phyloP scores from a whole-genome alignment of 1,140 invertebrate species.

The Melanaphis sacchari region DNA sequence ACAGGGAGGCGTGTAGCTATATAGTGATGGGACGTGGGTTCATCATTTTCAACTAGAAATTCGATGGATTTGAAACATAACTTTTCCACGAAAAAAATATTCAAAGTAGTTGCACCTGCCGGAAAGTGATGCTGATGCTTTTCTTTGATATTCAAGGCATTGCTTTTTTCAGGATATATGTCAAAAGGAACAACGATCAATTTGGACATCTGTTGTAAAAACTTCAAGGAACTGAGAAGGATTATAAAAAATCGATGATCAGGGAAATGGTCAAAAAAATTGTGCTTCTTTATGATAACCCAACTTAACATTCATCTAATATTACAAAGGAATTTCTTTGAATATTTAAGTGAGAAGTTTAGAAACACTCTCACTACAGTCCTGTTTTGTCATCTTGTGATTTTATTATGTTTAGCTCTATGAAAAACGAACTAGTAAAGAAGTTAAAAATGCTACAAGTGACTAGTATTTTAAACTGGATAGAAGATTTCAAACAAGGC shows the following conservation, averaged over 20 bases:
- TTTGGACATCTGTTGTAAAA: not conserved
- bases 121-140: conserved; percentile 34
- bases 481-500: conserved; percentile 54
- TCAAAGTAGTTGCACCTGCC: not conserved
- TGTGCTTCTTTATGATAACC: conserved; percentile 60
- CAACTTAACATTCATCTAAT: conserved; percentile 61
- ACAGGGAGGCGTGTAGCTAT: not conserved
- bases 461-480: conserved; percentile 3
- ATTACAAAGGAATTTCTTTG: conserved; percentile 60
- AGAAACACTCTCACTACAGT: conserved; percentile 62
- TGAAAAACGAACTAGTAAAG: conserved; percentile 60
- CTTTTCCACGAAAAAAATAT: not conserved
- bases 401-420: conserved; percentile 61
- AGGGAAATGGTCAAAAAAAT: not conserved
- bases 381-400: conserved; percentile 62
- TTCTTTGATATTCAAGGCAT: conserved; percentile 34
- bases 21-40: not conserved
- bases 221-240: not conserved
- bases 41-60: not conserved
- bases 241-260: not conserved
- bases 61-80: not conserved
- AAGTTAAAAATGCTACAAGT: conserved; percentile 45
- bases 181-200: conserved; percentile 6
- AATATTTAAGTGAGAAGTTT: conserved; percentile 61
- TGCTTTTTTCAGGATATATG: not conserved